Conservation (phyloP, 2,113 vertebrate genomes). For the Stigmatopora argus region DNA sequence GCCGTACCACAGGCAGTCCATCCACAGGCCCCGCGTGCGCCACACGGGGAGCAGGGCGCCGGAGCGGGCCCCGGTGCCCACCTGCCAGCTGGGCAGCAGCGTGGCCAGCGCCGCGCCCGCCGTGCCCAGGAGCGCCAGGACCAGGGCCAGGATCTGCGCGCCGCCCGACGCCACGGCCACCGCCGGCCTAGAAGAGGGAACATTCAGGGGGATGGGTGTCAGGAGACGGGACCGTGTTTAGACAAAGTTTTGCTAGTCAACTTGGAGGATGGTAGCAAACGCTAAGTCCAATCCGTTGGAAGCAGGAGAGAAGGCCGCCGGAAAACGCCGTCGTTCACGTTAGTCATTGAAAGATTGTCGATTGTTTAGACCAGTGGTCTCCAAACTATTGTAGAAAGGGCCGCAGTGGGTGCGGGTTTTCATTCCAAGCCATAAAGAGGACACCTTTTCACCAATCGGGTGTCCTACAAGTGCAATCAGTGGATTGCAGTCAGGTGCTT, state of each 20-base stretch:
- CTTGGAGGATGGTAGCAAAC: constrained; percentile 7
- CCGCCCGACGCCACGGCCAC: constrained; percentile 75
- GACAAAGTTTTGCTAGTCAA: neutral
- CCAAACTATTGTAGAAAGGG: no score
- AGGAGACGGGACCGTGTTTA: constrained; percentile 55
- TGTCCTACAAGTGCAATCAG: no score
- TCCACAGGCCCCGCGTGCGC: constrained; percentile 91
- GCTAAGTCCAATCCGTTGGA: constrained; percentile 19
- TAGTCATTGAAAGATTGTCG: no score
- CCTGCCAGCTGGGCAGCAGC: constrained; percentile 88
- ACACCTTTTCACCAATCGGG: no score
- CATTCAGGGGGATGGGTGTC: constrained; percentile 39
- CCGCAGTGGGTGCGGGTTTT: no score
- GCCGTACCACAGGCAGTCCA: constrained; percentile 94
- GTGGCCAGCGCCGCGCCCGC: constrained; percentile 81
- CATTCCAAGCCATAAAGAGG: no score
- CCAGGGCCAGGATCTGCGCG: constrained; percentile 88
- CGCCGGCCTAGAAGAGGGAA: neutral
- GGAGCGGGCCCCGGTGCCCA: constrained; percentile 74
- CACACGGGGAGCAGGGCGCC: constrained; percentile 80
- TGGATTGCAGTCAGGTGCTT: no score
- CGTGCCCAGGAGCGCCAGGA: constrained; percentile 78
- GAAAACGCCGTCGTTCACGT: no score
- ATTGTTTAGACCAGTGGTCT: no score
- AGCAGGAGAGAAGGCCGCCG: constrained; percentile 6